Percentiles rank a stretch among this genome's conserved stretches.
These are phyloP conservation scores for Motacilla tschutschensis DNA, from an alignment of 2,113 vertebrate genomes.

Conservation along the genomic window DNA sequence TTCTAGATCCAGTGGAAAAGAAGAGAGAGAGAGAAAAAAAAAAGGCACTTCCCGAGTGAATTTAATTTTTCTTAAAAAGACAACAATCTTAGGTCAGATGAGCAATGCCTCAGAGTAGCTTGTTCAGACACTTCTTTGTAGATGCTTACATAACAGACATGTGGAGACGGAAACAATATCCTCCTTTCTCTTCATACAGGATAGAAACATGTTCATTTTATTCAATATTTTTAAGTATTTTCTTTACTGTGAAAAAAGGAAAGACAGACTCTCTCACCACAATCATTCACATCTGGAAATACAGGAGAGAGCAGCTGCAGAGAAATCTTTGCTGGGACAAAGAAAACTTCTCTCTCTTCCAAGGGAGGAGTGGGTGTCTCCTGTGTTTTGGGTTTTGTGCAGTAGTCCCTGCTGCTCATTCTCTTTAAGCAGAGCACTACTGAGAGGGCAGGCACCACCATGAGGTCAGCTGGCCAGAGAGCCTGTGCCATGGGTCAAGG, in stretches of 20 bases:
- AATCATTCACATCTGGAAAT: not conserved
- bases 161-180: not conserved
- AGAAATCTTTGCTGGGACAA: not conserved
- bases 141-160: not conserved
- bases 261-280: not conserved
- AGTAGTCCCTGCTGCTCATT: not conserved
- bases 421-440: not conserved
- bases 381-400: not conserved
- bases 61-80: not conserved
- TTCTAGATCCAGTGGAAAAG: not conserved
- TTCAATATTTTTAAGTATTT: not conserved
- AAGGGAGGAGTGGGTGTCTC: not conserved
- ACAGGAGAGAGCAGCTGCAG: not conserved
- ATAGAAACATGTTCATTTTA: not conserved
- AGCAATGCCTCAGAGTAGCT: not conserved
- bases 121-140: not conserved
- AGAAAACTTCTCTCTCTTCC: not conserved
- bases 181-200: not conserved
- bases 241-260: not conserved
- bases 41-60: not conserved
- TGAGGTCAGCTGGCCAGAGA: not conserved
- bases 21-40: not conserved
- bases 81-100: not conserved
- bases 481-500: rapidly evolving
- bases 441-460: not conserved